Conservation (phyloP, 2,888 invertebrate genomes). For the Drosophila sordidula region DNA sequence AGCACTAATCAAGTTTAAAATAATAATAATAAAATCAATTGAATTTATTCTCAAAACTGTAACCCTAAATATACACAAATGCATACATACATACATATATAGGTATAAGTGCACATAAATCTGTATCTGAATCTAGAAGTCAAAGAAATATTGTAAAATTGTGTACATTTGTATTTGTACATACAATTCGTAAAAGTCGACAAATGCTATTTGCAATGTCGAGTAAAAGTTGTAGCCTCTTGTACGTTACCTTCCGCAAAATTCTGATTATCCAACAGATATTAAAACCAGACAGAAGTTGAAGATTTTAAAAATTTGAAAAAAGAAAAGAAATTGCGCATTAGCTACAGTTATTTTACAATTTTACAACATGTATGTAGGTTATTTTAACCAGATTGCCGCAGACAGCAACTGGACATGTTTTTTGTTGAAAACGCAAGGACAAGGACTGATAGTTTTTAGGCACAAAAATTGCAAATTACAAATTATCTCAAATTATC, state of each 20-base stretch:
- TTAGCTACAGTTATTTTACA: constrained; percentile 17
- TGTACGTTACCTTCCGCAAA: not conserved
- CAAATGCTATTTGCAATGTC: not conserved
- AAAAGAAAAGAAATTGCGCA: constrained; percentile 21
- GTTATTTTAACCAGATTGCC: constrained; percentile 9
- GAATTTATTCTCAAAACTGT: constrained; percentile 35
- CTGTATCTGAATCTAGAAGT: constrained; percentile 6
- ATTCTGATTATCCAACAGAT: constrained; percentile 3
- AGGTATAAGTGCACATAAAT: constrained; percentile 10
- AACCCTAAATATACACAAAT: constrained; percentile 14
- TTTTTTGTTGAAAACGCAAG: constrained; percentile 35
- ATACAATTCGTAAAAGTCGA: constrained; percentile 21
- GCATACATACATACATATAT: constrained; percentile 1
- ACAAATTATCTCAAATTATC: constrained; percentile 7
- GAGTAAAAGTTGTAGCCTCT: constrained; percentile 6
- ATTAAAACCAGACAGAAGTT: not conserved
- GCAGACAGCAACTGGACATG: not conserved
- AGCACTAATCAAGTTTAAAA: constrained; percentile 37
- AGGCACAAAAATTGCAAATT: constrained; percentile 31
- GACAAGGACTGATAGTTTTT: constrained; percentile 65
- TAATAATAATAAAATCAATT: constrained; percentile 23
- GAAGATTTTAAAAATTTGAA: not conserved
- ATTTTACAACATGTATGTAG: constrained; percentile 16
- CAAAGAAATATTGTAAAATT: constrained; percentile 19
- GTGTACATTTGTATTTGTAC: constrained; percentile 36